Evolutionary conservation across 1,140 invertebrate species (phyloP), one percentile per base, ranked within the genome.

Genomic region (Caligus rogercresseyi): DNA sequence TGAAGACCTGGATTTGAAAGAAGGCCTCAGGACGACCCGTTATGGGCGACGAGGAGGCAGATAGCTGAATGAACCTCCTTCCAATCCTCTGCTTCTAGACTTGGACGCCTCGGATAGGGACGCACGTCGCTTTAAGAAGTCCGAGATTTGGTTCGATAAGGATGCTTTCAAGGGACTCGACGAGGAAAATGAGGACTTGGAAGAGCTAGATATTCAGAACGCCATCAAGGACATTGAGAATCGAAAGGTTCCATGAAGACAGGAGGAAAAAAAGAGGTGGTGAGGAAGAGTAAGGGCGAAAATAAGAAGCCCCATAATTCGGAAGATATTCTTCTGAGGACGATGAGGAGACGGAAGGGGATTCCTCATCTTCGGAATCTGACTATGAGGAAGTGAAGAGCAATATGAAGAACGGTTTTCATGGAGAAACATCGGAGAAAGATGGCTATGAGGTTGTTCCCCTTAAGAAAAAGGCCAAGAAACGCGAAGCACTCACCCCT

Each of bases 61-160:
- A 69, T 54, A 53, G 21, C 65, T 65, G 24, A 18, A 64, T 31
- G 16, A 61, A 57, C 56, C 26, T 26, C 19, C 58, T 61, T 15
- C 54, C 51, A 83, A 93, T 79, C 89, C 89, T 2, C 71, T 94
- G 0, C 76, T 94, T 11, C 88, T 87, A 15, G 87, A 90, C 70
- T 74, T 92, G 25, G 88, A 91, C 70, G 74, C 80, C 60, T 78
- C 83, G 18, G 81, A 85, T 61, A 82, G 82, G 66, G 78, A 82
- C 53, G 78, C 81, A 0, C 85, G 81, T 69, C 77, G 80, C 43
- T 74, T 81, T 52, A 79, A 83, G 63, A 88, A 87, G 73, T 86
- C 87, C 0, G 78, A 88, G 66, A 72, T 86, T 13, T 95, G 89
- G 89, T 94, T 93, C 72, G 82, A 88, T 68, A 88, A 89, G 72